Percentiles rank a stretch among this genome's conserved stretches.
Conservation (phyloP, 2,113 vertebrate species). For the Rhinolophus ferrumequinum region DNA sequence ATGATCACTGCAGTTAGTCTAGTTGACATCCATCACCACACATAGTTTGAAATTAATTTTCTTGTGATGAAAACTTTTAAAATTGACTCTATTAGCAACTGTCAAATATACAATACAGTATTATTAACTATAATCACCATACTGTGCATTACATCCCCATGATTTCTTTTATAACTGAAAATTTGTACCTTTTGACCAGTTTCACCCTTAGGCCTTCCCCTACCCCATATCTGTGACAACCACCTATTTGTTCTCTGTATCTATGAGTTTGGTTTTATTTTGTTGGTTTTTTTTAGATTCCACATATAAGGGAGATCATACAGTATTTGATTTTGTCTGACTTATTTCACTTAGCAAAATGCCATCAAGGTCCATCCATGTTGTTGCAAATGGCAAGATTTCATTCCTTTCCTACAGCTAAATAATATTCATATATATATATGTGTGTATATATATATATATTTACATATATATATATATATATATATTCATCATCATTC, state of each 20-base stretch:
- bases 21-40: neutral
- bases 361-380: neutral
- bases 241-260: neutral
- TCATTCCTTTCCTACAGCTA: neutral
- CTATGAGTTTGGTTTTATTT: neutral
- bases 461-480: neutral
- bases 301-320: neutral
- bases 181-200: neutral
- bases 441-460: neutral
- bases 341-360: neutral
- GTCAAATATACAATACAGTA: neutral
- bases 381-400: neutral
- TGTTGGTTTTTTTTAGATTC: neutral
- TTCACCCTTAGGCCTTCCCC: neutral
- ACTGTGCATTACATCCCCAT: neutral
- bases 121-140: neutral
- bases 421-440: neutral
- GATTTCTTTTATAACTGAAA: neutral
- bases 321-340: neutral
- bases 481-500: neutral
- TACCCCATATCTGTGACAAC: neutral
- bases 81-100: neutral
- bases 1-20: neutral
- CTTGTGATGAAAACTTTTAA: neutral
- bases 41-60: neutral